Evolutionary conservation across 2,888 invertebrate species (phyloP).

Genomic region (Camptogramma bilineatum): DNA sequence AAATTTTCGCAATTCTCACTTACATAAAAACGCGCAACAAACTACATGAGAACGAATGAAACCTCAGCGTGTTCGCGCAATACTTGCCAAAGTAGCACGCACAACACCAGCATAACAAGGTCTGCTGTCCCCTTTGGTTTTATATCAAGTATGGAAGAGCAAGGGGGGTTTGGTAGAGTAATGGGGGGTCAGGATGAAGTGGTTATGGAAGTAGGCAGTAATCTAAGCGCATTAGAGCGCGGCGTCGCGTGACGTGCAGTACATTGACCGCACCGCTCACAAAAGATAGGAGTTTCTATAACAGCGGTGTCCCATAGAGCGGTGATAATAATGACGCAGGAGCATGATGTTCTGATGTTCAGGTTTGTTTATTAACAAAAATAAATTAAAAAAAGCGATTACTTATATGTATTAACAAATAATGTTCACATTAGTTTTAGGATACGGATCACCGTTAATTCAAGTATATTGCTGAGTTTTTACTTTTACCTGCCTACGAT

Average conservation of each 20-base stretch:
- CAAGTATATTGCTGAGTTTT: no score
- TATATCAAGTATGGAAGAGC: conserved; percentile 9
- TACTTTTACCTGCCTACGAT: no score
- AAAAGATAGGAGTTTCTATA: conserved; percentile 43
- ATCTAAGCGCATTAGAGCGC: conserved; percentile 81
- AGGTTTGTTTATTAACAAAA: no score
- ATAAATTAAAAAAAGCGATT: no score
- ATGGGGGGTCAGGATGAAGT: conserved; percentile 53
- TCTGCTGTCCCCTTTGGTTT: conserved; percentile 42
- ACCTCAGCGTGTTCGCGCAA: conserved; percentile 72
- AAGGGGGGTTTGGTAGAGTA: conserved; percentile 31
- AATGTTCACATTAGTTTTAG: no score
- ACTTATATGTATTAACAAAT: no score
- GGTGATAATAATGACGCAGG: neutral
- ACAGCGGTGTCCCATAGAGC: neutral
- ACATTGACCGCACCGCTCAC: conserved; percentile 78
- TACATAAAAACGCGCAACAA: conserved; percentile 48
- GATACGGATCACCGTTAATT: no score
- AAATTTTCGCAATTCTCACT: conserved; percentile 32
- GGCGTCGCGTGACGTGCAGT: conserved; percentile 79
- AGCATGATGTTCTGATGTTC: no score
- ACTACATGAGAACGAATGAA: conserved; percentile 58
- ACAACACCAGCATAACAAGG: conserved; percentile 49
- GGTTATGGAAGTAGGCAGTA: conserved; percentile 73
- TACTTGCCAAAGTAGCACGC: conserved; percentile 63